Evolutionary conservation across 1,140 invertebrate genomes (phyloP), one percentile per base, ranked within the genome.

Genomic region (Brachionus asplanchnoidis): DNA sequence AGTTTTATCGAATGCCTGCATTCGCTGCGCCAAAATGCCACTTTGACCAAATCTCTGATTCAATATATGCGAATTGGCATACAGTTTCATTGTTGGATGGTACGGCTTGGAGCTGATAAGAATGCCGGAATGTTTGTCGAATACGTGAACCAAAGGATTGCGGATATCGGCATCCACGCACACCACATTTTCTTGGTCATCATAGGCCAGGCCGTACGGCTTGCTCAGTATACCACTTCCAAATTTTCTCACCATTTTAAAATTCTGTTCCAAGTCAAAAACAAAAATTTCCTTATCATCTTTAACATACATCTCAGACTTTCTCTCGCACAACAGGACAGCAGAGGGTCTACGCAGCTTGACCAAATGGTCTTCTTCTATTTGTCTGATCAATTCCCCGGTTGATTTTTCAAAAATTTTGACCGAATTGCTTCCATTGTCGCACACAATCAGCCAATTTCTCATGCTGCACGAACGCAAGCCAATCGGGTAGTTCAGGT

Each of bases 401-500:
- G 79, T 42, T 23, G 53, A 28, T 65, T 40, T 40, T 42, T 82
- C 79, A 28, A 82, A 82, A n/a, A 82, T 82, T 66, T 82, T 82
- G 1, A 82, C n/a, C 1, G 79, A 65, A 65, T 82, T 65, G 9
- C 12, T 82, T 23, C 53, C 79, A 46, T 68, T 82, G 26, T 60
- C 65, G 17, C 79, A 82, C 11, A 82, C 79, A 68, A 82, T 65
- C 53, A 82, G 17, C 79, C 79, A 82, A 65, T 82, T 68, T 60
- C 79, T 60, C 32, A 68, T 42, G n/a, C 32, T 68, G 26, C 65
- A 82, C 4, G 79, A 65, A 20, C 53, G 28, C 11, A 82, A n/a
- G 14, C 79, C 79, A 4, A 82, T 82, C 6, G 79, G 79, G 40
- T 65, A 82, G 17, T 20, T 68, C 11, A 42, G 60, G 32, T 82